These are phyloP conservation scores for Paragorgia papillata DNA, from an alignment of 92 coral and sea anemone genomes.

Conservation along the genomic window DNA sequence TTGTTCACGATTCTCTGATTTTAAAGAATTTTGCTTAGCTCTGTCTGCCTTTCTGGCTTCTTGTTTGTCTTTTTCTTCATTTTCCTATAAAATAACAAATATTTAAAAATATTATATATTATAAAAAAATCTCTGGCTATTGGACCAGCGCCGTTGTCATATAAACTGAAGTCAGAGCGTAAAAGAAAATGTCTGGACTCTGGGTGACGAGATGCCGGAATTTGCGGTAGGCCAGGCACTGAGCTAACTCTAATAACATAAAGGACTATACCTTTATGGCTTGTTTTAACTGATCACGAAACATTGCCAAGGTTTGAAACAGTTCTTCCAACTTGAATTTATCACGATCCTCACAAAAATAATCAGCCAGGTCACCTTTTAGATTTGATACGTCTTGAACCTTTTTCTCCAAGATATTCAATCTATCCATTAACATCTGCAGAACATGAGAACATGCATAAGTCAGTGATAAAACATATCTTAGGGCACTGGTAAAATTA, in stretches of 20 bases:
- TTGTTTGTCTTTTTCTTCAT: neutral
- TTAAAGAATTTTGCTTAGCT: neutral
- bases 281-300: conserved; percentile 74
- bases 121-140: too few species aligned
- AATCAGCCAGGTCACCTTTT: conserved; percentile 65
- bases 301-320: conserved; percentile 71
- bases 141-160: too few species aligned
- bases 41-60: neutral
- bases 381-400: conserved; percentile 60
- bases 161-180: too few species aligned
- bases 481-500: too few species aligned
- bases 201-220: too few species aligned
- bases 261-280: conserved; percentile 73
- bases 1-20: neutral
- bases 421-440: conserved; percentile 64
- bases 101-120: too few species aligned
- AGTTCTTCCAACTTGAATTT: conserved; percentile 78
- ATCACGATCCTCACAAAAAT: conserved; percentile 84
- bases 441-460: too few species aligned
- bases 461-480: too few species aligned
- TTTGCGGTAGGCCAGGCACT: too few species aligned
- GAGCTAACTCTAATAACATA: too few species aligned
- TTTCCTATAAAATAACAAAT: neutral
- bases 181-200: too few species aligned
- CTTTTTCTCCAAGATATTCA: conserved; percentile 64